Evolutionary conservation across 2,113 vertebrate genomes (phyloP).

Genomic region (Nanger granti): DNA sequence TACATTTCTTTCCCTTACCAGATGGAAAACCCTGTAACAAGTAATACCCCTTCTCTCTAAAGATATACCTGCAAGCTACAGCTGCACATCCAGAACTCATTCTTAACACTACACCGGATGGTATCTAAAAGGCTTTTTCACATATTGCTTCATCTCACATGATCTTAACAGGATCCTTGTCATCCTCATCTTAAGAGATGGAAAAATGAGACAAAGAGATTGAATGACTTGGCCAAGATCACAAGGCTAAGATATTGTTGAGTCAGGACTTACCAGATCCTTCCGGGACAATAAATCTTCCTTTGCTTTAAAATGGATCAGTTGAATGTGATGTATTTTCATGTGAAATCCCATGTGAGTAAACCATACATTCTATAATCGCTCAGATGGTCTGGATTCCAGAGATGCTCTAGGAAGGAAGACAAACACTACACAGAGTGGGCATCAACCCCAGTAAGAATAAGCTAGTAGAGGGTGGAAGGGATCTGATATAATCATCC

Average conservation of each 20-base stretch:
- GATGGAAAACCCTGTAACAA: background rate
- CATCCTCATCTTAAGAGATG: background rate
- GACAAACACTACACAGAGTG: background rate
- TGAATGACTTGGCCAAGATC: background rate
- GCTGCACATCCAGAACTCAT: background rate
- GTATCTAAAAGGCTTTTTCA: background rate
- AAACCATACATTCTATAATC: background rate
- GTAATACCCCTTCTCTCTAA: background rate
- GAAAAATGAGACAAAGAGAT: background rate
- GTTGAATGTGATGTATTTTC: background rate
- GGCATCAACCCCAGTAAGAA: background rate
- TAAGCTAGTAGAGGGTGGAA: background rate
- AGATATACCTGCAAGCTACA: background rate
- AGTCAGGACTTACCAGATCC: background rate
- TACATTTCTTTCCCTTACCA: background rate
- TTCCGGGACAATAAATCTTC: background rate
- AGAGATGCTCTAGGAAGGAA: background rate
- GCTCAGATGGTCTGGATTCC: background rate
- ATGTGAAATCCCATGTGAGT: background rate
- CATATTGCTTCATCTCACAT: background rate
- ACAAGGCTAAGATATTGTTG: background rate
- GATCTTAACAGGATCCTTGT: background rate
- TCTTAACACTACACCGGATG: background rate
- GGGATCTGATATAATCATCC: background rate
- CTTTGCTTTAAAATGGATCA: background rate